A percentile compares a stretch with the other conserved stretches of the same genome.
phyloP scores from a whole-genome alignment of 1,140 invertebrate genomes.

The Neodiprion fabricii region DNA sequence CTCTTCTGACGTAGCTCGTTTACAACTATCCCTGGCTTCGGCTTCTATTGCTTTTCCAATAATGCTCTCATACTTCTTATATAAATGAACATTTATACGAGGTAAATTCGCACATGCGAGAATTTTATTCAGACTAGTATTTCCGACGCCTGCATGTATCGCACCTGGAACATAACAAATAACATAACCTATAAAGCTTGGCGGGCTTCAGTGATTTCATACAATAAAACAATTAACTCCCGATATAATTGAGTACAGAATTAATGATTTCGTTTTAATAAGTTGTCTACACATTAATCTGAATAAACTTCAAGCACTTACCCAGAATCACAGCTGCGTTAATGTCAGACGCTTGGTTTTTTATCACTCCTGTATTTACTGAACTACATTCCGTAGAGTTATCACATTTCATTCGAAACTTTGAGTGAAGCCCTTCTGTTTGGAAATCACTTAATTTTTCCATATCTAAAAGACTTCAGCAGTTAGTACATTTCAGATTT shows the following conservation, averaged over 20 bases:
- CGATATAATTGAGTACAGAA: not conserved
- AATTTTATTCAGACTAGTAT: not conserved
- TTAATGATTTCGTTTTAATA: constrained; percentile 3
- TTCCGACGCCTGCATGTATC: not conserved
- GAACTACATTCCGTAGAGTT: constrained; percentile 9
- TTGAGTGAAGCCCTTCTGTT: constrained; percentile 16
- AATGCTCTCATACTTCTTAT: constrained; percentile 15
- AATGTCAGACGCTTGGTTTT: not conserved
- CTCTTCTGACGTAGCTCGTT: constrained; percentile 15
- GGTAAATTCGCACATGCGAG: constrained; percentile 14
- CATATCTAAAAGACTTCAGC: constrained; percentile 13
- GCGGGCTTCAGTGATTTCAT: constrained; percentile 2
- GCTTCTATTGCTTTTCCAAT: constrained; percentile 13
- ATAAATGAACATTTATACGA: constrained; percentile 9
- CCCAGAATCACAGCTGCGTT: not conserved
- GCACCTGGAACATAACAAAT: constrained; percentile 2
- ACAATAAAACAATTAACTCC: constrained; percentile 7
- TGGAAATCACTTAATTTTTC: constrained; percentile 13
- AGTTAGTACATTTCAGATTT: constrained; percentile 13
- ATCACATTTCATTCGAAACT: constrained; percentile 12
- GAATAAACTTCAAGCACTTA: not conserved
- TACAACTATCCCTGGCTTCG: constrained; percentile 13
- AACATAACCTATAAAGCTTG: not conserved
- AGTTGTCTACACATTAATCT: constrained; percentile 7
- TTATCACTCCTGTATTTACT: constrained; percentile 16